Percentiles rank a stretch among this genome's conserved stretches.
phyloP scores from a whole-genome alignment of 2,797 vertebrate genomes.

The Myotis planiceps region DNA sequence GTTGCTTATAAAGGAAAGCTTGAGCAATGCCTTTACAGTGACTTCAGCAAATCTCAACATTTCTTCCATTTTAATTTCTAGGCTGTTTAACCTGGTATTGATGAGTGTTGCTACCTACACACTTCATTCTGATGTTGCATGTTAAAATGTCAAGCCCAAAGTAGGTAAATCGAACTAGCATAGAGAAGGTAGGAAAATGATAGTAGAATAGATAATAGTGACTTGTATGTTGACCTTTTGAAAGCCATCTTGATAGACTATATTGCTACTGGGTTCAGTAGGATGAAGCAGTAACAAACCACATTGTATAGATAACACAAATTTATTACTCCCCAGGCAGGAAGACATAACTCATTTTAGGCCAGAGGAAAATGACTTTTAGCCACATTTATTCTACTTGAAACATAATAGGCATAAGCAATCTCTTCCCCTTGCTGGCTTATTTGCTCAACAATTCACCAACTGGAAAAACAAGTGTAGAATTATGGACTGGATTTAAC shows the following conservation, averaged over 20 bases:
- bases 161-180: neutral
- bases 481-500: neutral
- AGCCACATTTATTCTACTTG: neutral
- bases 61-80: neutral
- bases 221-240: neutral
- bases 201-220: neutral
- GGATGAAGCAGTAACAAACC: neutral
- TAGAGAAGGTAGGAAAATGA: neutral
- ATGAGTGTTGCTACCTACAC: neutral
- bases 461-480: neutral
- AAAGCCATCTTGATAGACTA: neutral
- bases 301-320: neutral
- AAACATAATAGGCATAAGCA: neutral
- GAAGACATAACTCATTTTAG: constrained; percentile 1
- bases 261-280: neutral
- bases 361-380: neutral
- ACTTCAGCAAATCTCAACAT: neutral
- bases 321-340: neutral
- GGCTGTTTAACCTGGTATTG: neutral
- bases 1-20: neutral
- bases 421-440: neutral
- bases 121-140: neutral
- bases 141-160: neutral
- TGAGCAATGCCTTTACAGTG: neutral
- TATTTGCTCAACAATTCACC: neutral